phyloP scores from a whole-genome alignment of 2,888 invertebrate genomes.

The Cosmia trapezina region DNA sequence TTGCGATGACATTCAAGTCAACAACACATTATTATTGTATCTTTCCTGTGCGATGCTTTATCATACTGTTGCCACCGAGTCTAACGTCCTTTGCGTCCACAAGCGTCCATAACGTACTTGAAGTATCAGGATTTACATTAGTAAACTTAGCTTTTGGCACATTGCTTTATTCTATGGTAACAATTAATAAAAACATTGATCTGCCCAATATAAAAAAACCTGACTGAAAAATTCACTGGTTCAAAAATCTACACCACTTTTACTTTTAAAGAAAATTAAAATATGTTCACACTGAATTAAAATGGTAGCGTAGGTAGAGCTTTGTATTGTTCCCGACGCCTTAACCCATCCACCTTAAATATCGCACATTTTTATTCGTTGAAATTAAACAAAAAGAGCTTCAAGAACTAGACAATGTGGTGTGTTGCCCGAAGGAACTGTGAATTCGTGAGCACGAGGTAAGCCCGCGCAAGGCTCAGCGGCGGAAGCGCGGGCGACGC shows the following conservation, averaged over 20 bases:
- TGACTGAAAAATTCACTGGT: background rate
- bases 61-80: constrained; percentile 18
- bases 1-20: constrained; percentile 59
- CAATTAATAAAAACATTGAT: background rate
- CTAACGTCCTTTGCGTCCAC: constrained; percentile 20
- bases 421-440: constrained; percentile 64
- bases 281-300: background rate
- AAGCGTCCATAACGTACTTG: constrained; percentile 4
- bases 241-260: background rate
- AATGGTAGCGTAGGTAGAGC: background rate
- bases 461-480: constrained; percentile 55
- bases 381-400: constrained; percentile 46
- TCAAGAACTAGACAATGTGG: constrained; percentile 44
- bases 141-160: background rate
- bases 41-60: constrained; percentile 41
- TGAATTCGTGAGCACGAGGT: constrained; percentile 78
- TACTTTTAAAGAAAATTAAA: background rate
- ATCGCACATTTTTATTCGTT: constrained; percentile 25
- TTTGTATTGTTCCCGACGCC: constrained; percentile 5
- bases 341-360: background rate
- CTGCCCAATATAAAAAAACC: background rate
- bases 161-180: background rate
- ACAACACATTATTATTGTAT: constrained; percentile 53
- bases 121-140: background rate
- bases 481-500: constrained; percentile 59